Percentiles rank a stretch among this genome's conserved stretches.
Evolutionary conservation across 2,888 invertebrate genomes (phyloP).

Genomic region (Drosophila peninsularis): DNA sequence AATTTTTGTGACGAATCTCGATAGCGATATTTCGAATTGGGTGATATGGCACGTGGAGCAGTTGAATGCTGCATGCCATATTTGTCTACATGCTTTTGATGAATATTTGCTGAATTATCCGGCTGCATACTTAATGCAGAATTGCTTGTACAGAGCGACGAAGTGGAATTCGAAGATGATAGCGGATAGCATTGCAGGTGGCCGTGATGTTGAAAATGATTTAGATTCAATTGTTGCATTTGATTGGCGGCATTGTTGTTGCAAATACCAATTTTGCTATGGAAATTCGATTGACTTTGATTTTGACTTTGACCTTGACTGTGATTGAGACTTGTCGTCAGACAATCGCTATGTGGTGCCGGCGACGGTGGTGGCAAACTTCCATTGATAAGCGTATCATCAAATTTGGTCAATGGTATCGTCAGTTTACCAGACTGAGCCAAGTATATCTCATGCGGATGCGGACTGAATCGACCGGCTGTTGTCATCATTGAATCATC

Average conservation of each 20-base stretch:
- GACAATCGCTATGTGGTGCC: constrained; percentile 84
- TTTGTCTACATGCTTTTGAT: constrained; percentile 35
- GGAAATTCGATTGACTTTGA: constrained; percentile 11
- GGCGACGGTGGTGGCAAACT: constrained; percentile 84
- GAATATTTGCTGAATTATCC: constrained; percentile 20
- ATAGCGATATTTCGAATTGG: constrained; percentile 82
- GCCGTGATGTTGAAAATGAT: constrained; percentile 44
- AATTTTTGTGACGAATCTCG: constrained; percentile 67
- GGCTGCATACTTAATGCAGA: constrained; percentile 26
- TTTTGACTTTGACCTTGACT: constrained; percentile 7
- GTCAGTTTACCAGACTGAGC: constrained; percentile 59
- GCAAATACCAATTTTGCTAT: constrained; percentile 10
- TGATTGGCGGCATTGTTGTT: constrained; percentile 12
- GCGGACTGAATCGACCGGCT: constrained; percentile 74
- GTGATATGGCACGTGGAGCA: constrained; percentile 81
- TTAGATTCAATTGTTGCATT: constrained; percentile 44
- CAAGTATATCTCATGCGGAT: constrained; percentile 68
- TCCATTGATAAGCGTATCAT: constrained; percentile 77
- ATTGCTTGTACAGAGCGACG: constrained; percentile 48
- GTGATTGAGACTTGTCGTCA: constrained; percentile 32
- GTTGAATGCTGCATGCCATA: constrained; percentile 16
- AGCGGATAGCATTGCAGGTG: constrained; percentile 34
- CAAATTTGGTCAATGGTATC: constrained; percentile 71
- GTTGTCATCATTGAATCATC: constrained; percentile 51
- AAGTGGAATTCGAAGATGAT: constrained; percentile 47